Evolutionary conservation across 37 sponge, comb jelly and placozoan species (phyloP), one percentile per base, ranked within the genome.

Genomic region (Aplysina aerophoba): DNA sequence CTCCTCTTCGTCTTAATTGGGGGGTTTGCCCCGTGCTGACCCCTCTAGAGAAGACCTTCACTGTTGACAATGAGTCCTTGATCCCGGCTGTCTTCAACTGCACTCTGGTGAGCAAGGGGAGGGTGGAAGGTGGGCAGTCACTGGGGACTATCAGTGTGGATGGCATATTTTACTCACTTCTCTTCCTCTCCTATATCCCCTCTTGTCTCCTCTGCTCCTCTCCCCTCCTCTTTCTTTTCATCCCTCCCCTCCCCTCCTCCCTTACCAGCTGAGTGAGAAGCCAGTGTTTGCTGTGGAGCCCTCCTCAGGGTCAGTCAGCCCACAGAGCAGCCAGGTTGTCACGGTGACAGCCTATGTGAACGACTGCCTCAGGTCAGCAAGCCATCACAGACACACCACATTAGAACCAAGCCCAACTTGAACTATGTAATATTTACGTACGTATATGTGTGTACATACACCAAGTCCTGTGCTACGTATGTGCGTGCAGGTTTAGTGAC

Each of bases 41-140:
- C 28, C 66, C 84, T 31, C 69, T 86, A 30, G 79, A 84, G 41
- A 94, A 90, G 85, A 92, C 82, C 12, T 64, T 98, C 13, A 40
- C 59, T 19, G 72, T 98, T 55, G 74, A 83, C 62, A 98, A 98
- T 67, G 90, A 98, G 85, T 90, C 95, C 22, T 80, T 87, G 35
- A 98, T 98, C 61, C 90, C 93, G 35, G 99, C 99, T 62, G 85
- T 94, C 30, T 94, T 94, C 80, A 87, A 89, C 73, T 92, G 95
- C 82, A 64, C 68, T 38, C 64, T 98, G 78, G 97, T 92, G 58
- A 87, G 92, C 41, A 41, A 6, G 54, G 19, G 71, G 1, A 1
- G 13, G 71, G n/a, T 25, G 50, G 3, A 8, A 8, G 8, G 50
- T 11, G 50, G 50, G 50, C 50, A 11, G 50, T 44, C 50, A 44